Conservation (phyloP, 2,113 vertebrate genomes). For the Coregonus clupeaformis region DNA sequence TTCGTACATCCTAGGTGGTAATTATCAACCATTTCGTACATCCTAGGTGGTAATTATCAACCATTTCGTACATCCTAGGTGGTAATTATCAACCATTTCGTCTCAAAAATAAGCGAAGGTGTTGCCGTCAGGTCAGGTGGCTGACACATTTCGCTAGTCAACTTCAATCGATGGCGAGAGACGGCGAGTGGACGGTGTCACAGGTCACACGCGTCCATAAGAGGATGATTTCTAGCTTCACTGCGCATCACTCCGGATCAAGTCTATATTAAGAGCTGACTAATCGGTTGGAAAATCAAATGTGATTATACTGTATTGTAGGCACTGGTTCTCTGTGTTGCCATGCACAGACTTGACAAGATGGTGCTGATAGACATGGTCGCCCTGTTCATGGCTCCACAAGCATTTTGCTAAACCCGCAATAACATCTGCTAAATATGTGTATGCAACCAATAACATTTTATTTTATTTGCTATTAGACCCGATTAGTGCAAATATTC, state of each 20-base stretch:
- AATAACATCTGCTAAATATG: no score
- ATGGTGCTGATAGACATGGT: no score
- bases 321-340: background rate
- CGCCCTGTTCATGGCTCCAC: no score
- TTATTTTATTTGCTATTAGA: conserved; percentile 19
- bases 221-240: conserved; percentile 73
- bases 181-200: conserved; percentile 59
- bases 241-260: conserved; percentile 58
- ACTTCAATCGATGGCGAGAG: conserved; percentile 56
- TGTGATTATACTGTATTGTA: background rate
- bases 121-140: conserved; percentile 73
- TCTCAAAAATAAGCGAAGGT: conserved; percentile 69
- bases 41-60: no score
- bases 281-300: conserved; percentile 23
- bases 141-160: conserved; percentile 59
- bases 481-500: conserved; percentile 50
- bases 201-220: conserved; percentile 69
- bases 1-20: conserved; percentile 80
- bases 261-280: conserved; percentile 61
- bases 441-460: no score
- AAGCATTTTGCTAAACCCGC: no score
- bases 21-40: no score
- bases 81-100: conserved; percentile 80
- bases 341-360: conserved; percentile 33
- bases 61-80: conserved; percentile 80